Percentiles rank a stretch among this genome's conserved stretches.
Evolutionary conservation across 1,140 invertebrate genomes (phyloP).

Genomic region (Hycleus phaleratus): DNA sequence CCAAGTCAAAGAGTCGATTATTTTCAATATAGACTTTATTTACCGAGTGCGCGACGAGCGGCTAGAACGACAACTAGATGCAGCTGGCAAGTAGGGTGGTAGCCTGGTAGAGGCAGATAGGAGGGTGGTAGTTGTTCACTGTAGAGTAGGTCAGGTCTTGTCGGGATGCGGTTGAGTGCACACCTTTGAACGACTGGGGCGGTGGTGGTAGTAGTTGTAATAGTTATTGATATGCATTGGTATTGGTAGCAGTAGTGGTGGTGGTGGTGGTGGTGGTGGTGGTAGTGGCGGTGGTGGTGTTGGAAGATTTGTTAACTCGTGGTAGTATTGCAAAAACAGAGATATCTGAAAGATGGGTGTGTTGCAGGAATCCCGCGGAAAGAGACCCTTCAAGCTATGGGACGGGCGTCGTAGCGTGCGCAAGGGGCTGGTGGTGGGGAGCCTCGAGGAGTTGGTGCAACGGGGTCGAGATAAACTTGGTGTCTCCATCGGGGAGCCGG

Average conservation of each 20-base stretch:
- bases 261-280: neutral
- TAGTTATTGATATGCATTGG: too few relatives aligned
- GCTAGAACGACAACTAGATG: conserved; percentile 12
- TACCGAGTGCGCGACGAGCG: conserved; percentile 10
- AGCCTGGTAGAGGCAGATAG: neutral
- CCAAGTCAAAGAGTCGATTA: conserved; percentile 1
- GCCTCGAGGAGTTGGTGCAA: conserved; percentile 83
- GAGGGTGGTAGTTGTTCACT: conserved; percentile 9
- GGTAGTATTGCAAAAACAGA: neutral
- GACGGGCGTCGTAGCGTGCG: conserved; percentile 88
- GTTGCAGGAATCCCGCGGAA: conserved; percentile 80
- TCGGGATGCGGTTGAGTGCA: conserved; percentile 27
- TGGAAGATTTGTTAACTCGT: conserved; percentile 1
- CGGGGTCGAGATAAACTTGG: conserved; percentile 88
- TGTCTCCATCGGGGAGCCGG: conserved; percentile 70
- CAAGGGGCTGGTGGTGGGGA: conserved; percentile 87
- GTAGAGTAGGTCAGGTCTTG: conserved; percentile 32
- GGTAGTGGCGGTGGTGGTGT: neutral
- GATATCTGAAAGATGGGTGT: conserved; percentile 14
- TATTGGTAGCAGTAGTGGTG: neutral
- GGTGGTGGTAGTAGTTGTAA: neutral
- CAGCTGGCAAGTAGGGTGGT: too few relatives aligned
- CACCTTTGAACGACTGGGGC: neutral
- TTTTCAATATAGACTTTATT: neutral
- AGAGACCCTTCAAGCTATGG: conserved; percentile 97